Evolutionary conservation across 2,113 vertebrate species (phyloP).

Genomic region (Oxyura jamaicensis): DNA sequence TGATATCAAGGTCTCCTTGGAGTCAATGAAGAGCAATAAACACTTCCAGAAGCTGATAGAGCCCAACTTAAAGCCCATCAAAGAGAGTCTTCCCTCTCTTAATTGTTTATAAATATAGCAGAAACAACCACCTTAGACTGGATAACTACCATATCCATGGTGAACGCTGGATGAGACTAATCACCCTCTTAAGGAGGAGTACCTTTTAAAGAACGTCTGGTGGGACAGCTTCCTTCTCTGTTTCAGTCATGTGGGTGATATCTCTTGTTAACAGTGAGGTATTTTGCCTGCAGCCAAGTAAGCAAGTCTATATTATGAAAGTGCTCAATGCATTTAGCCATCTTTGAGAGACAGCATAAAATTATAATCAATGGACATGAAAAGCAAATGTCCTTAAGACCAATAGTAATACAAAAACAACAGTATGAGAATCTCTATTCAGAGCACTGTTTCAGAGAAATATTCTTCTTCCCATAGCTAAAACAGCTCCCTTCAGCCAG

Average conservation of each 20-base stretch:
- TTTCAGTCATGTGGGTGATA: background rate
- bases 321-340: background rate
- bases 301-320: background rate
- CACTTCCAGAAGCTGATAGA: background rate
- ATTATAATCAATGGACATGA: background rate
- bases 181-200: background rate
- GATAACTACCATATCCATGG: background rate
- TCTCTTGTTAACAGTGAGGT: background rate
- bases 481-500: background rate
- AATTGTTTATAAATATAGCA: background rate
- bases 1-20: background rate
- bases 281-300: background rate
- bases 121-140: background rate
- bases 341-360: background rate
- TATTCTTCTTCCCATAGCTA: background rate
- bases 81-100: background rate
- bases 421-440: background rate
- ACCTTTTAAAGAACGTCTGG: background rate
- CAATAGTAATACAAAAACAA: background rate
- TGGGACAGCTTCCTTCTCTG: background rate
- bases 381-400: background rate
- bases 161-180: background rate
- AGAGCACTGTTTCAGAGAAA: background rate
- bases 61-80: fast-evolving
- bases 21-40: background rate